A percentile compares a stretch with the other conserved stretches of the same genome.
These are phyloP conservation scores for Copsychus sechellarum DNA, from an alignment of 2,113 vertebrate species.

Conservation along the genomic window DNA sequence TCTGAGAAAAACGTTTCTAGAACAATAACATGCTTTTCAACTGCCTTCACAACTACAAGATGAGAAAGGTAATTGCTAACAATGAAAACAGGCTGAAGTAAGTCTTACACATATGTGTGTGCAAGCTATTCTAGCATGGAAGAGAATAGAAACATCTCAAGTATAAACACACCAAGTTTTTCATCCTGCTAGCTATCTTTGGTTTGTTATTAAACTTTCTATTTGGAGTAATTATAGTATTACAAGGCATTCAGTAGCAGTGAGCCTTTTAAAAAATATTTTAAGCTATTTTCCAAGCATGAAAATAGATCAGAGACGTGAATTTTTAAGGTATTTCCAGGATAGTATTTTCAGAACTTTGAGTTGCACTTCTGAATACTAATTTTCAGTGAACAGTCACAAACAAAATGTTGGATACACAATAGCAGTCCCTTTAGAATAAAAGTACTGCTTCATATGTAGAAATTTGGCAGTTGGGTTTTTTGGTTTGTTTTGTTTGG, in stretches of 20 bases:
- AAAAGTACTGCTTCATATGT: not conserved
- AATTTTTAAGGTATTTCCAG: not conserved
- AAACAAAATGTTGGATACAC: not conserved
- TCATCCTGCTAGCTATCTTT: not conserved
- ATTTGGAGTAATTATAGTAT: not conserved
- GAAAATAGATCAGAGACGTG: not conserved
- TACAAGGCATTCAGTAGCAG: not conserved
- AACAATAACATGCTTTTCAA: not conserved
- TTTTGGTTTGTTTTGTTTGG: not conserved
- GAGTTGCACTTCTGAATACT: not conserved
- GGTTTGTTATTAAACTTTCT: not conserved
- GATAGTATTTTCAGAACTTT: not conserved
- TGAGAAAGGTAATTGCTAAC: not conserved
- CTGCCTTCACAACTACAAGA: not conserved
- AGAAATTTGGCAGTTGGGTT: not conserved
- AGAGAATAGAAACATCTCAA: not conserved
- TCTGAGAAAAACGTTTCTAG: not conserved
- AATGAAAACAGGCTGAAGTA: not conserved
- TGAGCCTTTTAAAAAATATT: not conserved
- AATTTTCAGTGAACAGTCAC: not conserved
- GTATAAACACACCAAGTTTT: not conserved
- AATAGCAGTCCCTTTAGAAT: not conserved
- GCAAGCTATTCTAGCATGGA: not conserved
- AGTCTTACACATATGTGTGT: not conserved
- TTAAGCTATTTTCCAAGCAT: not conserved